Conservation (phyloP, 2,888 invertebrate species). For the Diploptera punctata region DNA sequence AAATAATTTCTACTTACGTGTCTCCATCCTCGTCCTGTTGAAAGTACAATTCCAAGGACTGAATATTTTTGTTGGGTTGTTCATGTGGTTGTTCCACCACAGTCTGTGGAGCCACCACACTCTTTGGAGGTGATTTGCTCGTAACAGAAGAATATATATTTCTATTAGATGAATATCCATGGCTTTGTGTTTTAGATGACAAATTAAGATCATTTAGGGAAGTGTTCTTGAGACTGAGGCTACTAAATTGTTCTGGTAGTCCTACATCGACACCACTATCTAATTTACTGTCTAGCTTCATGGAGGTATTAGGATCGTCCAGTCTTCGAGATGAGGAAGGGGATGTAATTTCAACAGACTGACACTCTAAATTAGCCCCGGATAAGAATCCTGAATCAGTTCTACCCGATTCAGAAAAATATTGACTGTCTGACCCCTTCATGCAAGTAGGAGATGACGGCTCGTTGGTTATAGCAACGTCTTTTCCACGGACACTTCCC, state of each 20-base stretch:
- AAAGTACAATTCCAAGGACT: conserved; percentile 70
- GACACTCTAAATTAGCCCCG: conserved; percentile 53
- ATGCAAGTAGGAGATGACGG: conserved; percentile 36
- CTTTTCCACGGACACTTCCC: conserved; percentile 23
- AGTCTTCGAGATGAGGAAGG: conserved; percentile 41
- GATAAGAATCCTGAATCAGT: conserved; percentile 60
- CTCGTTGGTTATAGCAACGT: conserved; percentile 19
- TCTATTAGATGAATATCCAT: conserved; percentile 14
- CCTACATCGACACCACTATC: conserved; percentile 72
- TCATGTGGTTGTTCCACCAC: not conserved
- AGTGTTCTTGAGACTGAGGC: conserved; percentile 56
- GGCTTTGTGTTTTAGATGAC: conserved; percentile 23
- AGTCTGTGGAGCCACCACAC: not conserved
- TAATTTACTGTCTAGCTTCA: conserved; percentile 56
- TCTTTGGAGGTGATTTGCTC: conserved; percentile 18
- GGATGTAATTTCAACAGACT: conserved; percentile 42
- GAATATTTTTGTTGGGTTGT: conserved; percentile 27
- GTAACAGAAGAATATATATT: conserved; percentile 19
- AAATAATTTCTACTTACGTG: conserved; percentile 73
- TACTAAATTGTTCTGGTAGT: conserved; percentile 67
- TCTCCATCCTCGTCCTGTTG: conserved; percentile 85
- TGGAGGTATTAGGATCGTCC: conserved; percentile 48
- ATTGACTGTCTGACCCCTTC: conserved; percentile 39
- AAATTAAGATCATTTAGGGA: conserved; percentile 43
- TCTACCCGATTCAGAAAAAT: conserved; percentile 47